These are phyloP conservation scores for Hirudinaria manillensis DNA, from an alignment of 2,888 invertebrate species.

Conservation along the genomic window DNA sequence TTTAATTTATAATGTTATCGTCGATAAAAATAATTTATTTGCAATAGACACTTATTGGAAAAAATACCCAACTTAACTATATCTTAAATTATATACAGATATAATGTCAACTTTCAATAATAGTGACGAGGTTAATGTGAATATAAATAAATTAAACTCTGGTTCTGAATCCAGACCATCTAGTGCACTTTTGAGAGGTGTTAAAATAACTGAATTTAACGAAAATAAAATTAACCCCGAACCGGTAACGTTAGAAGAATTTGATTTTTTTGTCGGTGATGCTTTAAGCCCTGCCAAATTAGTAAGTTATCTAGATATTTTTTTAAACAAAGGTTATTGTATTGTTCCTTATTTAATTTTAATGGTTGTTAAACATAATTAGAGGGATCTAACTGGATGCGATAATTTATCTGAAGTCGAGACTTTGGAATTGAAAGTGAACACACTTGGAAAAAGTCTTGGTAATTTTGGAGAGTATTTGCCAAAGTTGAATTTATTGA, in stretches of 20 bases:
- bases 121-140: background rate
- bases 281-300: slow-evolving; percentile 54
- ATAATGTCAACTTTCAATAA: too few relatives aligned
- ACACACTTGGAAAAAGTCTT: slow-evolving; percentile 52
- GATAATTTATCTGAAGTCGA: slow-evolving; percentile 51
- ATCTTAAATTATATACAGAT: too few relatives aligned
- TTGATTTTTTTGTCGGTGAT: slow-evolving; percentile 51
- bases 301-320: slow-evolving; percentile 40
- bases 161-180: slow-evolving; percentile 40
- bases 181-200: slow-evolving; percentile 50
- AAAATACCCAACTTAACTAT: too few relatives aligned
- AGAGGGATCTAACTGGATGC: slow-evolving; percentile 44
- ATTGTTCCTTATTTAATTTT: background rate
- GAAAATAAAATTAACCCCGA: slow-evolving; percentile 51
- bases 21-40: too few relatives aligned
- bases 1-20: too few relatives aligned
- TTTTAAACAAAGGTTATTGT: slow-evolving; percentile 8
- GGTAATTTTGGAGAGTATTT: slow-evolving; percentile 53
- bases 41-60: too few relatives aligned
- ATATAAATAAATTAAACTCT: background rate
- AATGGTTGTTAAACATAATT: background rate
- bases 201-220: slow-evolving; percentile 52
- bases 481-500: slow-evolving; percentile 51
- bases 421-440: slow-evolving; percentile 53
- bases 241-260: slow-evolving; percentile 50